Evolutionary conservation across 2,888 invertebrate species (phyloP).

Genomic region (Tenthredo livida): DNA sequence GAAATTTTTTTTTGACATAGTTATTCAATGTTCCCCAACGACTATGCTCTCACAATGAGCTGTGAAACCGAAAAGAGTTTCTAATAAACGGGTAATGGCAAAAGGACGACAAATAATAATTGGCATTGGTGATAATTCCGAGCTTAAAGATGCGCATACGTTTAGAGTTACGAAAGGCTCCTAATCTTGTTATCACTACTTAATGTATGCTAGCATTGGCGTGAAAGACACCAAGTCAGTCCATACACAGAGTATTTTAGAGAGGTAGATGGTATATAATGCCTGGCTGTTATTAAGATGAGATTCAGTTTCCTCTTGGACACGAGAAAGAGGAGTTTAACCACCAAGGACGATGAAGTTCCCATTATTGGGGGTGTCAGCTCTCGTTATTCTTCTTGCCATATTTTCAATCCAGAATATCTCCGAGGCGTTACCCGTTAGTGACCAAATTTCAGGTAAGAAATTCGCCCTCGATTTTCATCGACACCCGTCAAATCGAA

Average conservation of each 20-base stretch:
- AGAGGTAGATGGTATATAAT: conserved; percentile 22
- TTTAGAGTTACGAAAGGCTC: background rate
- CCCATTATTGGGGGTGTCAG: background rate
- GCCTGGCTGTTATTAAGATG: background rate
- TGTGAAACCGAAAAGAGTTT: background rate
- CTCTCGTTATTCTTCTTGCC: background rate
- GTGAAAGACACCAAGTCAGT: background rate
- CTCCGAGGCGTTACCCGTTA: conserved; percentile 5
- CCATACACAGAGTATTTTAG: background rate
- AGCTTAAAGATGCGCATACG: background rate
- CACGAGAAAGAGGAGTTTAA: background rate
- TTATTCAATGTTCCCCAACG: background rate
- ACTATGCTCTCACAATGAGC: background rate
- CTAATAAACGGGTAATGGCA: background rate
- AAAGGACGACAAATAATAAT: background rate
- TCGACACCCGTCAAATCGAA: background rate
- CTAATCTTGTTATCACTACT: conserved; percentile 34
- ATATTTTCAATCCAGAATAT: background rate
- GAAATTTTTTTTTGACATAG: background rate
- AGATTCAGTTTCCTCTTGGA: conserved; percentile 18
- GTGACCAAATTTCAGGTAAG: conserved; percentile 20
- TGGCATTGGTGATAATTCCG: background rate
- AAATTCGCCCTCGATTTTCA: background rate
- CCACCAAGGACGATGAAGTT: background rate
- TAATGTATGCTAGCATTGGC: background rate